Percentiles rank a stretch among this genome's conserved stretches.
Evolutionary conservation across 2,888 invertebrate genomes (phyloP).

Genomic region (Julus scandinavius): DNA sequence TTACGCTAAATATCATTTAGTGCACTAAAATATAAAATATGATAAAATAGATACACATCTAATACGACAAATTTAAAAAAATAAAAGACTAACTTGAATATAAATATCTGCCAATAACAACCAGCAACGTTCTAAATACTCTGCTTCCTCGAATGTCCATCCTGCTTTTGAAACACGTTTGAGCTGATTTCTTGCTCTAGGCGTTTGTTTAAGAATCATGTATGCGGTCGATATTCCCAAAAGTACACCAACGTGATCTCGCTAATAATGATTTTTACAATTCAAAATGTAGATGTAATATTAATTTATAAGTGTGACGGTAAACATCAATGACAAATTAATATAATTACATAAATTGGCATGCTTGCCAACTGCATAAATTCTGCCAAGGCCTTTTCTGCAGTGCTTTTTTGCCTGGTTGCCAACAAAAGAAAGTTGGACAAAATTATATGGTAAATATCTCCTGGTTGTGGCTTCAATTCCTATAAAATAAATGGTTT

Average conservation of each 20-base stretch:
- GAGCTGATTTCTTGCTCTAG: conserved; percentile 90
- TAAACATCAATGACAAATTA: conserved; percentile 33
- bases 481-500: conserved; percentile 70
- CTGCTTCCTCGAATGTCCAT: conserved; percentile 89
- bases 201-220: conserved; percentile 88
- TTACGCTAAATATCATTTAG: too few relatives aligned
- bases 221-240: conserved; percentile 86
- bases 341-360: conserved; percentile 67
- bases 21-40: neutral
- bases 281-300: conserved; percentile 20
- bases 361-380: conserved; percentile 78
- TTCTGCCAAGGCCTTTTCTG: conserved; percentile 86
- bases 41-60: neutral
- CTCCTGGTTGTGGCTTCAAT: conserved; percentile 74
- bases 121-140: conserved; percentile 96
- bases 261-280: conserved; percentile 60
- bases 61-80: neutral
- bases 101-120: conserved; percentile 91
- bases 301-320: neutral
- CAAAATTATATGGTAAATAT: conserved; percentile 76
- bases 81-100: conserved; percentile 71
- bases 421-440: conserved; percentile 85
- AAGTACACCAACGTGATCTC: conserved; percentile 84
- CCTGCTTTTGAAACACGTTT: conserved; percentile 85
- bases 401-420: conserved; percentile 82